These are phyloP conservation scores for Albula goreensis DNA, from an alignment of 2,113 vertebrate species.

Conservation along the genomic window DNA sequence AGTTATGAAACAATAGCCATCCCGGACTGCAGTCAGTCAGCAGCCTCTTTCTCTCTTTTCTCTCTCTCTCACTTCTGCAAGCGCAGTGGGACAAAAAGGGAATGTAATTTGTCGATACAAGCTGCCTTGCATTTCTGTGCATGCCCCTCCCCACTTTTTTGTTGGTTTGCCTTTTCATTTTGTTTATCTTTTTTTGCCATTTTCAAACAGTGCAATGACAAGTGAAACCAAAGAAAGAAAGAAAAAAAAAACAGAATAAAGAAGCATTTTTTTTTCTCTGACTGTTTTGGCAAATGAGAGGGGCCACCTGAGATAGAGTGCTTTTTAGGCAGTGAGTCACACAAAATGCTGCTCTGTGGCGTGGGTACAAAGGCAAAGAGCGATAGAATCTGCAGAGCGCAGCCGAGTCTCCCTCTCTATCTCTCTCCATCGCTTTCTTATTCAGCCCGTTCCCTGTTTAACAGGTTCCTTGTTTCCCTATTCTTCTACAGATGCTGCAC, in stretches of 20 bases:
- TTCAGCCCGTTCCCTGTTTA: neutral
- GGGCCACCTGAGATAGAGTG: constrained; percentile 88
- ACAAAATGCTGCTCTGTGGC: constrained; percentile 74
- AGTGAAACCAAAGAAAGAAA: neutral
- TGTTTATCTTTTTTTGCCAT: constrained; percentile 47
- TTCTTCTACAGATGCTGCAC: neutral
- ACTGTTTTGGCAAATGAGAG: constrained; percentile 89
- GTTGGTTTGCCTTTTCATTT: neutral
- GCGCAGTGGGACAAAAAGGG: constrained; percentile 73
- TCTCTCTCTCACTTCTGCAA: constrained; percentile 40
- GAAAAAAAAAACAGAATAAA: constrained; percentile 58
- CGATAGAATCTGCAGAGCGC: neutral
- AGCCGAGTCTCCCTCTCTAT: neutral
- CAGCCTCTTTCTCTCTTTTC: constrained; percentile 11
- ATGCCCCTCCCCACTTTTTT: constrained; percentile 19
- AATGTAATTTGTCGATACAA: constrained; percentile 73
- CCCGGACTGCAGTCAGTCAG: neutral
- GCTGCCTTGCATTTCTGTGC: constrained; percentile 58
- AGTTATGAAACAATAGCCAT: neutral
- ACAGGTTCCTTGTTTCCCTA: neutral
- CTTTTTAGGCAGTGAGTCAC: constrained; percentile 79
- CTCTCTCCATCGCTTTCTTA: neutral
- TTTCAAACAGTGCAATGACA: constrained; percentile 81
- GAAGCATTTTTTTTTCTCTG: constrained; percentile 51
- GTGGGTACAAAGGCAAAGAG: constrained; percentile 82